phyloP scores from a whole-genome alignment of 64 coral and sea anemone species.

The Stylophora pistillata region DNA sequence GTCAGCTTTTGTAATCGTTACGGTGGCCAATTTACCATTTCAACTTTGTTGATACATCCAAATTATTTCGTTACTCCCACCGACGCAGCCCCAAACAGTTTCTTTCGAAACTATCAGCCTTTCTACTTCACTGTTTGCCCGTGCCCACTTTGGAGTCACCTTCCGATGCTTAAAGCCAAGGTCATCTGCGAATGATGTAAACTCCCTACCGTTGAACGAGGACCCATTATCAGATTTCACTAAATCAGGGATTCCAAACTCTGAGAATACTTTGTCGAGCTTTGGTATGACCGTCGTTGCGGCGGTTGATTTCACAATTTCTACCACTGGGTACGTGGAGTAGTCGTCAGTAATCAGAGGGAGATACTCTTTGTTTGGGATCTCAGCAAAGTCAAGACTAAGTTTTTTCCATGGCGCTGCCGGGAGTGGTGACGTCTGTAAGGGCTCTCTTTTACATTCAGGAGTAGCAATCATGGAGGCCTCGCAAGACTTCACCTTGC shows the following conservation, averaged over 20 bases:
- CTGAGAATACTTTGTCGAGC: slow-evolving; percentile 1
- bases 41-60: no score
- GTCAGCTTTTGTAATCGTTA: no score
- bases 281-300: slow-evolving; percentile 4
- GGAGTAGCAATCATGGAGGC: not conserved
- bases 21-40: no score
- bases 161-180: no score
- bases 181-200: not conserved
- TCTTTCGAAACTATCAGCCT: no score
- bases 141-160: no score
- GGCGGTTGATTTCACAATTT: not conserved
- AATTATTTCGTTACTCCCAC: no score
- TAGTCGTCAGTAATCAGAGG: not conserved
- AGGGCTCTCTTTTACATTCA: not conserved
- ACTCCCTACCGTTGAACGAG: slow-evolving; percentile 4
- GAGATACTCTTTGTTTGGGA: not conserved
- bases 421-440: not conserved
- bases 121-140: no score
- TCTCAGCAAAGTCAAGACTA: not conserved
- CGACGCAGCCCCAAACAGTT: no score
- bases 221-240: slow-evolving; percentile 7
- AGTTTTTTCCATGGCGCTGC: not conserved
- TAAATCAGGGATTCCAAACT: slow-evolving; percentile 4
- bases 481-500: not conserved
- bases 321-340: not conserved